Conservation (phyloP, 2,113 vertebrate genomes). For the Eurystomus gularis region DNA sequence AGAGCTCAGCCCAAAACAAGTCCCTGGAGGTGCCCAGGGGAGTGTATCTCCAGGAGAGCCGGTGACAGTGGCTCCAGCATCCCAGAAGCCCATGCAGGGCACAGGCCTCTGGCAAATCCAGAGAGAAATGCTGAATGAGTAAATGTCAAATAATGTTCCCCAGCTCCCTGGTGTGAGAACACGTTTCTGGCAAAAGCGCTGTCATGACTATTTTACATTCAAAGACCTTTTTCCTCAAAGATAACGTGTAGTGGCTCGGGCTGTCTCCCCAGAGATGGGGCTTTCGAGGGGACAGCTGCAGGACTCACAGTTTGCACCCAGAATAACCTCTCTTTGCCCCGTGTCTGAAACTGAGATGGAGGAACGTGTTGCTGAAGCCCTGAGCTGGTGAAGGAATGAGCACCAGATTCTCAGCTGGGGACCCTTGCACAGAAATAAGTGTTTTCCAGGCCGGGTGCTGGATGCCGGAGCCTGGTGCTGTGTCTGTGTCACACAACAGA, state of each 20-base stretch:
- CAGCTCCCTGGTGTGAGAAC: neutral
- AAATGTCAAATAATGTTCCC: neutral
- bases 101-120: neutral
- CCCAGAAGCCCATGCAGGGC: rapidly evolving
- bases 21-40: neutral
- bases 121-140: neutral
- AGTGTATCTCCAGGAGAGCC: rapidly evolving
- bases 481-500: rapidly evolving
- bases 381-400: neutral
- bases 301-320: neutral
- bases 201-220: neutral
- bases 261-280: neutral
- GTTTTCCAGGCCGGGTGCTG: rapidly evolving
- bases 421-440: neutral
- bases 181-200: neutral
- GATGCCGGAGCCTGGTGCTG: rapidly evolving
- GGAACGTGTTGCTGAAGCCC: neutral
- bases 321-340: neutral
- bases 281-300: neutral
- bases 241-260: neutral
- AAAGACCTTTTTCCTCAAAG: neutral
- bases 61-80: rapidly evolving
- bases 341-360: neutral
- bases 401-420: neutral
- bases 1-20: neutral